Base-by-base conservation (phyloP, 2,888 invertebrate species). In the Agonum fuliginosum region DNA sequence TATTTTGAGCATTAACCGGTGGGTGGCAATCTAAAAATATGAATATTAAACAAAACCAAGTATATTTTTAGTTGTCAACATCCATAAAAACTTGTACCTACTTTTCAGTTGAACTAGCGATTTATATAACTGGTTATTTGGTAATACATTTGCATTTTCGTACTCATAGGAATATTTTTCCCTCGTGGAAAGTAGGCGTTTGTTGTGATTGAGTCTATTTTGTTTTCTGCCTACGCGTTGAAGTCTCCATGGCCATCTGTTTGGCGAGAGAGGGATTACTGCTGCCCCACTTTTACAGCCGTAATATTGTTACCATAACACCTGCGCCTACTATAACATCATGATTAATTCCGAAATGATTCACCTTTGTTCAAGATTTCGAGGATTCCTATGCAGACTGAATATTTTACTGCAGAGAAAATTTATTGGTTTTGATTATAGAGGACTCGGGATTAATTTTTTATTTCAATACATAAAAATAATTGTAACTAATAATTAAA, bases 231-330 rank as follows among this genome's bases (percentile, higher is more conserved):
- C 41, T 27, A 58, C 73, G 24, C 62, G 43, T 58, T 62, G 14
- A 73, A 58, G 41, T 41, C 73, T 43, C 70, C 22, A 51, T 17
- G 27, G 43, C 54, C 73, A 73, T 54, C 58, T 73, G 73, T 41
- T 24, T 24, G 14, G 34, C 37, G 14, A 24, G 14, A 24, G 14
- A 70, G 43, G 46, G 43, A 46, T 70, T 46, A 70, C 70, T 27
- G 19, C 22, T 70, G 70, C 46, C 70, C 70, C 27, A 70, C 46
- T 70, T 70, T 46, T 34, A 17, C 17, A 10, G 14, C 8, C 8
- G 37, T 65, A 65, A 37, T 65, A 65, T 37, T 65, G 37, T 65
- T 34, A 19, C 17, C 65, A 37, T 65, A 34, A 34, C 65, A 65
- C 37, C 65, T 65, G 65, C 14, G n/a, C 65, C 37, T 14, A 1